Evolutionary conservation across 2,888 invertebrate species (phyloP).

Genomic region (Platycheirus rosarum): DNA sequence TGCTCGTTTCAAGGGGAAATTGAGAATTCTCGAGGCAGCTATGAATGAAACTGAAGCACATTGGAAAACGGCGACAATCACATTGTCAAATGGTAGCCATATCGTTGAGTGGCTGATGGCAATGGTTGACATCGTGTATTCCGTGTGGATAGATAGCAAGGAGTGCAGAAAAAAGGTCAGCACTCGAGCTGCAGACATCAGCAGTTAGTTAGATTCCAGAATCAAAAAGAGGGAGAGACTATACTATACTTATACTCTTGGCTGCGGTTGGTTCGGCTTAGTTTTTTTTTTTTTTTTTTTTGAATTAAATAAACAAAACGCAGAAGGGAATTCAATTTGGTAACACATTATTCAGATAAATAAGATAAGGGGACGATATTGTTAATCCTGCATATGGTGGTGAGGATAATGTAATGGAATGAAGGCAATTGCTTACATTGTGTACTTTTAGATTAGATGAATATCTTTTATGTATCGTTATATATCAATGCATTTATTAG

Average conservation of each 20-base stretch:
- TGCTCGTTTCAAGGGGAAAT: constrained; percentile 73
- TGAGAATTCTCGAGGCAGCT: constrained; percentile 54
- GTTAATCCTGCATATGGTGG: constrained; percentile 45
- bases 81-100: constrained; percentile 71
- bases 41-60: constrained; percentile 45
- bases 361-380: constrained; percentile 43
- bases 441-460: no score
- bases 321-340: constrained; percentile 33
- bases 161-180: constrained; percentile 38
- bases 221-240: not conserved
- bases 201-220: constrained; percentile 6
- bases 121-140: constrained; percentile 40
- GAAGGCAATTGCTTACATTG: not conserved
- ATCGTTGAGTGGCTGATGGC: constrained; percentile 61
- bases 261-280: constrained; percentile 64
- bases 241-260: constrained; percentile 24
- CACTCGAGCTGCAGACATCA: no score
- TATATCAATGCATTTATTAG: no score
- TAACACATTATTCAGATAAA: constrained; percentile 15
- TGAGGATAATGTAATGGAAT: not conserved
- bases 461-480: no score
- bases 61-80: constrained; percentile 62
- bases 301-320: constrained; percentile 68
- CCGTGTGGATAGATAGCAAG: constrained; percentile 12
- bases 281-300: no score